Conservation (phyloP, 2,797 vertebrate genomes). For the Danio jaintianensis region DNA sequence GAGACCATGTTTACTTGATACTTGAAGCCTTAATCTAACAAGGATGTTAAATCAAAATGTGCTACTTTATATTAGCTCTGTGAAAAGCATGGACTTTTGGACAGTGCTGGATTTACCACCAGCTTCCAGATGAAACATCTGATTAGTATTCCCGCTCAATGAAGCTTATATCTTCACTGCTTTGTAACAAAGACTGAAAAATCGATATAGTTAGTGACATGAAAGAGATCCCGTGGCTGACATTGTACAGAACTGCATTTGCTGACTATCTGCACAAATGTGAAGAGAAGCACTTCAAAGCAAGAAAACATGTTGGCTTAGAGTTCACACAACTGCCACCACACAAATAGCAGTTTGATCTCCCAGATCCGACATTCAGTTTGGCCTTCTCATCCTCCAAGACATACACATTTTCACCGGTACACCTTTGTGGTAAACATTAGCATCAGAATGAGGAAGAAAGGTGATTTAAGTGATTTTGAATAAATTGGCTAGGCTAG, state of each 20-base stretch:
- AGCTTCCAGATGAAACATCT: constrained; percentile 15
- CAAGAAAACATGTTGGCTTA: not conserved
- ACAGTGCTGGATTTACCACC: not conserved
- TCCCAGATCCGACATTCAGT: not conserved
- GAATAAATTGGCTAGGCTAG: too few relatives aligned
- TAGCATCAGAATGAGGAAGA: too few relatives aligned
- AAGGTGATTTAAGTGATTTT: too few relatives aligned
- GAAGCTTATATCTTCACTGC: constrained; percentile 16
- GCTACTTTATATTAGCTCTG: not conserved
- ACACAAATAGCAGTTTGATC: constrained; percentile 34
- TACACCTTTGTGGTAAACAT: not conserved
- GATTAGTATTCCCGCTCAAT: constrained; percentile 5
- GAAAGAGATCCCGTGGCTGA: constrained; percentile 33
- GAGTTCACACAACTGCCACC: constrained; percentile 25
- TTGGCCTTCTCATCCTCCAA: not conserved
- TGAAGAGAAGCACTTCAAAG: constrained; percentile 39
- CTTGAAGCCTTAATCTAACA: not conserved
- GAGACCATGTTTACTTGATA: too few relatives aligned
- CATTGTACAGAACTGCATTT: not conserved
- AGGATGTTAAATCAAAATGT: not conserved
- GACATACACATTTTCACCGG: constrained; percentile 12
- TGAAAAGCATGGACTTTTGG: not conserved
- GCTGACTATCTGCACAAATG: constrained; percentile 12
- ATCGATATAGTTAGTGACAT: constrained; percentile 37
- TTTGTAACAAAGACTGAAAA: constrained; percentile 30